Conservation (phyloP, 2,888 invertebrate genomes). For the Euphydryas editha region DNA sequence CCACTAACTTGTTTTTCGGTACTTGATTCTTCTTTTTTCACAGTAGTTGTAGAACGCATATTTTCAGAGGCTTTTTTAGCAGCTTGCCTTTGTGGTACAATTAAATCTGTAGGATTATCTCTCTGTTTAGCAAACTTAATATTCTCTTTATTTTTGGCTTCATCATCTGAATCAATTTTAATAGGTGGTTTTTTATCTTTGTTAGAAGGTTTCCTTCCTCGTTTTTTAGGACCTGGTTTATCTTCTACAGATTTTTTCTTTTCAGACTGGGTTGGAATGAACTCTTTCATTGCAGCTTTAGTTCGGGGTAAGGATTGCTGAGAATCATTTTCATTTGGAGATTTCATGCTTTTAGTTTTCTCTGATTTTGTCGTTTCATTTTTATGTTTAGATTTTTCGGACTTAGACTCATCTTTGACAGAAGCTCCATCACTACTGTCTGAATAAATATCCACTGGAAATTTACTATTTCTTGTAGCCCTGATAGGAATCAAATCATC, state of each 20-base stretch:
- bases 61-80: slow-evolving; percentile 96
- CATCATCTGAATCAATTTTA: slow-evolving; percentile 71
- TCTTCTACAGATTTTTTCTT: slow-evolving; percentile 60
- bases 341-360: slow-evolving; percentile 84
- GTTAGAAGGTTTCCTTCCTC: slow-evolving; percentile 75
- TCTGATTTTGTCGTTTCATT: slow-evolving; percentile 76
- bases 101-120: slow-evolving; percentile 89
- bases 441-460: slow-evolving; percentile 91
- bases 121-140: slow-evolving; percentile 75
- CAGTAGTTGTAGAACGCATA: slow-evolving; percentile 87
- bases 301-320: slow-evolving; percentile 88
- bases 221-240: slow-evolving; percentile 70
- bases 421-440: slow-evolving; percentile 85
- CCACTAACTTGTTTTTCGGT: slow-evolving; percentile 63
- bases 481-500: slow-evolving; percentile 89
- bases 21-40: slow-evolving; percentile 69
- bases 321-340: slow-evolving; percentile 87
- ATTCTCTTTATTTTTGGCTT: slow-evolving; percentile 79
- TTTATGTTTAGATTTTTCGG: slow-evolving; percentile 76
- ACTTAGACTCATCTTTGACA: slow-evolving; percentile 69
- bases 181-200: slow-evolving; percentile 67
- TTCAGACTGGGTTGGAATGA: slow-evolving; percentile 82
- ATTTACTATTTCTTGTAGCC: slow-evolving; percentile 81
- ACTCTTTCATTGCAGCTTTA: slow-evolving; percentile 94
- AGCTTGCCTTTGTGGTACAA: slow-evolving; percentile 95